phyloP scores from a whole-genome alignment of 2,797 vertebrate species.

The Sebastes oblongus region DNA sequence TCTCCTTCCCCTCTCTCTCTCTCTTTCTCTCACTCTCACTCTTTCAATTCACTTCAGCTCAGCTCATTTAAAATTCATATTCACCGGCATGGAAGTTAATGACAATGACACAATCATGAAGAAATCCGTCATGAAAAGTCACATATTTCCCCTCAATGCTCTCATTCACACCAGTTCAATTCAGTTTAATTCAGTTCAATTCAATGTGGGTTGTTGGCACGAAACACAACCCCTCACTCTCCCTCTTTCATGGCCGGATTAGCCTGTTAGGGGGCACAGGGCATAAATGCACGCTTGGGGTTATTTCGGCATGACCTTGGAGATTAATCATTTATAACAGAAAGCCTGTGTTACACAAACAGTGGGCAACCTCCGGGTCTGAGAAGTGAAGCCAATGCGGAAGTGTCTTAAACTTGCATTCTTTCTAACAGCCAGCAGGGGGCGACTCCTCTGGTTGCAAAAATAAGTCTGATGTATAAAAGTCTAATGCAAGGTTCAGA shows the following conservation, averaged over 20 bases:
- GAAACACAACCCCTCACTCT: background rate
- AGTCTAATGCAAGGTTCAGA: too few species aligned
- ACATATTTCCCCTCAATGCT: background rate
- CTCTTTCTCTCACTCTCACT: background rate
- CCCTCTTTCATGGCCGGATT: background rate
- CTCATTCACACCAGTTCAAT: constrained; percentile 14
- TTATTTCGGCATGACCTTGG: background rate
- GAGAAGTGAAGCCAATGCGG: too few species aligned
- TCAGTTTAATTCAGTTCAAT: constrained; percentile 16
- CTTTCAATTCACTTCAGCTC: constrained; percentile 12
- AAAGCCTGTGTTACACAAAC: background rate
- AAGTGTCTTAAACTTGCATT: too few species aligned
- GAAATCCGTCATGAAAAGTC: constrained; percentile 23
- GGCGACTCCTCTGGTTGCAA: too few species aligned
- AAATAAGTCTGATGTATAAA: too few species aligned
- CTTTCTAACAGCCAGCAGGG: too few species aligned
- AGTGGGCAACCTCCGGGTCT: background rate
- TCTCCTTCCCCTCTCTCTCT: background rate
- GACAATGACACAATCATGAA: constrained; percentile 18
- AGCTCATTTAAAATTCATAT: constrained; percentile 25
- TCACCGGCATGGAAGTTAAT: constrained; percentile 25
- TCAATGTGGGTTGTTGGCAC: constrained; percentile 19
- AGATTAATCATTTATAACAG: background rate
- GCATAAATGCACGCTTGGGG: background rate
- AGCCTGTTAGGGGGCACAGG: background rate